Conservation (phyloP, 2,888 invertebrate genomes). For the Chironomus riparius region DNA sequence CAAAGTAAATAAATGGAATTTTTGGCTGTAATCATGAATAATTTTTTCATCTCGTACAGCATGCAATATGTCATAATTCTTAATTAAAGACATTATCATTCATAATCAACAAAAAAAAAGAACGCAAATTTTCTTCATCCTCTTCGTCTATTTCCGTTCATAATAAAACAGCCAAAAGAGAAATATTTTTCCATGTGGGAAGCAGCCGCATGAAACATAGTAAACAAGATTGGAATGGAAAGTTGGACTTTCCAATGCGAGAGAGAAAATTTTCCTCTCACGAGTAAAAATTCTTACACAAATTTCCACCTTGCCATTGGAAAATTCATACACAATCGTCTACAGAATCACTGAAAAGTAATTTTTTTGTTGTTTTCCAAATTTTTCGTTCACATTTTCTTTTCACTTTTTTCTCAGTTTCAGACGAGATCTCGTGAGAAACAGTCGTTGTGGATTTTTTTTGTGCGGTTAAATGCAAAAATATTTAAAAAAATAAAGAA, state of each 20-base stretch:
- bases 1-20: no score
- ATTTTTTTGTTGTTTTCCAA: not conserved
- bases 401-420: no score
- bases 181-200: not conserved
- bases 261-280: not conserved
- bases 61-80: not conserved
- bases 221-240: no score
- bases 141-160: no score
- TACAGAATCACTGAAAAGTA: not conserved
- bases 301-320: not conserved
- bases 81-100: not conserved
- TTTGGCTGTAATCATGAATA: no score
- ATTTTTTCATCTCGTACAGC: not conserved
- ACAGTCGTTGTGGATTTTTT: not conserved
- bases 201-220: not conserved
- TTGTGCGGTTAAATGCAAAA: not conserved
- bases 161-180: no score
- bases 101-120: not conserved
- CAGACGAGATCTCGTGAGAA: slow-evolving; percentile 4
- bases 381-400: not conserved
- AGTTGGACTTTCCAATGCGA: not conserved
- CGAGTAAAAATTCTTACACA: not conserved
- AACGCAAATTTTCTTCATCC: not conserved
- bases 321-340: not conserved
- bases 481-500: no score